These are phyloP conservation scores for Falco punctatus DNA, from an alignment of 2,113 vertebrate genomes.

Conservation along the genomic window DNA sequence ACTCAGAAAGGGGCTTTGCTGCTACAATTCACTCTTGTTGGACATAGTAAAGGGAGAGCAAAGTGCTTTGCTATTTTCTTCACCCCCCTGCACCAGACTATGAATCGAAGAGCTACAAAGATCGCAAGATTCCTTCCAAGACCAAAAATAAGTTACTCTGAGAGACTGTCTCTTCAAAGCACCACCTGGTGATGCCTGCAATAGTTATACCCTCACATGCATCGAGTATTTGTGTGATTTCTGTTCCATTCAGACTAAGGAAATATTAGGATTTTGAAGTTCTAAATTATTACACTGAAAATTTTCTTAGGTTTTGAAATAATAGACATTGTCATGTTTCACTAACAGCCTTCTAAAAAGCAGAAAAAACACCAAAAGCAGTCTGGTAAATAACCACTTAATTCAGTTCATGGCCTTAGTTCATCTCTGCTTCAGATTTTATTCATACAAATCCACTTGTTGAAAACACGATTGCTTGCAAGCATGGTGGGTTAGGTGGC, in stretches of 20 bases:
- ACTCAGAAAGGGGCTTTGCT: background rate
- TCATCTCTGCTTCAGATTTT: background rate
- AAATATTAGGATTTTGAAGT: background rate
- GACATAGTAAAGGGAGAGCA: background rate
- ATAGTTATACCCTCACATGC: background rate
- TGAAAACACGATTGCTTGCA: background rate
- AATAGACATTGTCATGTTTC: background rate
- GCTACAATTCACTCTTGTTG: background rate
- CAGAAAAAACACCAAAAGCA: background rate
- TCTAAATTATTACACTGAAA: background rate
- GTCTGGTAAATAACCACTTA: background rate
- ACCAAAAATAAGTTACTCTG: background rate
- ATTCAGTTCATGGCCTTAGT: background rate
- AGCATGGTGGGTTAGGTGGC: background rate
- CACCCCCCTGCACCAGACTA: background rate
- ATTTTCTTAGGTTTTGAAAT: background rate
- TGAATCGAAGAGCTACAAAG: background rate
- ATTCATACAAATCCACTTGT: background rate
- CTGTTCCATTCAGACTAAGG: background rate
- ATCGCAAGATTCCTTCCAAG: background rate
- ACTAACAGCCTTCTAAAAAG: background rate
- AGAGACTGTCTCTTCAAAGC: background rate
- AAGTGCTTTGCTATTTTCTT: background rate
- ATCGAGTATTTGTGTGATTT: background rate
- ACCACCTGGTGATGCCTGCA: background rate